Conservation (phyloP, 2,888 invertebrate species). For the Atethmia centrago region DNA sequence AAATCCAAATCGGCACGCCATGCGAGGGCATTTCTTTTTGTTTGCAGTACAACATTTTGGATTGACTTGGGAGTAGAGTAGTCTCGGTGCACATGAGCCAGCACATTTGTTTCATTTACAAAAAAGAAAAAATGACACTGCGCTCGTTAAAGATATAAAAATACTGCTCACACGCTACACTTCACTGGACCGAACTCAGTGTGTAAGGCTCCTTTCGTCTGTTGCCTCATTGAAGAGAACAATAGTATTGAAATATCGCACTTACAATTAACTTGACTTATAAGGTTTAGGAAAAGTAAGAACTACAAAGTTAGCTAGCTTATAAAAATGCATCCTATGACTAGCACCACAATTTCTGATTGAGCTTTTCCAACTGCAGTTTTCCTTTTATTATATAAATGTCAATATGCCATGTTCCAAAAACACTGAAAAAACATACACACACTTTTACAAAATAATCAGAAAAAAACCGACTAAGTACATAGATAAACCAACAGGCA, state of each 20-base stretch:
- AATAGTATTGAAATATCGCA: neutral
- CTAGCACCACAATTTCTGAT: neutral
- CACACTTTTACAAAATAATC: neutral
- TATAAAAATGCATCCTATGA: neutral
- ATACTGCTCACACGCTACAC: too few relatives aligned
- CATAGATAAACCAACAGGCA: constrained; percentile 23
- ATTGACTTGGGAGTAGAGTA: too few relatives aligned
- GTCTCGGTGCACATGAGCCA: too few relatives aligned
- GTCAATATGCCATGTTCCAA: neutral
- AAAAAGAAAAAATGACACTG: too few relatives aligned
- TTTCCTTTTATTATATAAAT: neutral
- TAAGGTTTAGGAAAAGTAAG: neutral
- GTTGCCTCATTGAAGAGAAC: neutral
- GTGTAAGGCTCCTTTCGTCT: neutral
- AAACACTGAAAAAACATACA: neutral
- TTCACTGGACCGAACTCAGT: neutral
- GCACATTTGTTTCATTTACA: too few relatives aligned
- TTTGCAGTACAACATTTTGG: too few relatives aligned
- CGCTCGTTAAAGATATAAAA: too few relatives aligned
- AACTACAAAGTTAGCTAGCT: too few relatives aligned
- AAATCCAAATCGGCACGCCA: too few relatives aligned
- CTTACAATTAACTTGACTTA: neutral
- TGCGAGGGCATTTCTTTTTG: too few relatives aligned
- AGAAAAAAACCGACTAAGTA: constrained; percentile 14
- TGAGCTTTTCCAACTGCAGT: neutral